These are phyloP conservation scores for Hypselothyrea guttata DNA, from an alignment of 2,888 invertebrate species.

Conservation along the genomic window DNA sequence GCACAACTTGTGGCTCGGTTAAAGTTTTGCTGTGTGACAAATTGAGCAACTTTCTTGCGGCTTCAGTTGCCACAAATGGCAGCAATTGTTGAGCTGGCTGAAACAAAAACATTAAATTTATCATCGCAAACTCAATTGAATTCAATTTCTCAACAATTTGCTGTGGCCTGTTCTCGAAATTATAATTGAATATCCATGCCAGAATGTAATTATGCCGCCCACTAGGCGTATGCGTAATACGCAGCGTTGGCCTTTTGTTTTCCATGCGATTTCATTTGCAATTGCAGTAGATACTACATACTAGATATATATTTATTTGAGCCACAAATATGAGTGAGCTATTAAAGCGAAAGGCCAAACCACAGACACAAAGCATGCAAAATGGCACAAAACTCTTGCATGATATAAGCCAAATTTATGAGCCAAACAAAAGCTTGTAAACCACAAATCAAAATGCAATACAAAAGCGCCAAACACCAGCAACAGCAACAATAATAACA, in stretches of 20 bases:
- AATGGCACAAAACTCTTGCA: constrained; percentile 11
- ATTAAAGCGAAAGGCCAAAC: not conserved
- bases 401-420: constrained; percentile 68
- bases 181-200: constrained; percentile 37
- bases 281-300: constrained; percentile 7
- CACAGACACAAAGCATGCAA: constrained; percentile 6
- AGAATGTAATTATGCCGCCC: constrained; percentile 29
- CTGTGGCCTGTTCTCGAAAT: not conserved
- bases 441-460: constrained; percentile 75
- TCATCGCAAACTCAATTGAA: constrained; percentile 28
- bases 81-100: constrained; percentile 44
- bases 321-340: constrained; percentile 6
- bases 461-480: constrained; percentile 59
- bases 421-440: constrained; percentile 63
- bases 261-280: constrained; percentile 1
- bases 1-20: constrained; percentile 10
- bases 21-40: constrained; percentile 37
- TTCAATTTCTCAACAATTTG: constrained; percentile 39
- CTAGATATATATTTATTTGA: constrained; percentile 31
- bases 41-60: constrained; percentile 37
- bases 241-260: no score
- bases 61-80: constrained; percentile 33
- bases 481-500: constrained; percentile 30
- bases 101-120: constrained; percentile 47
- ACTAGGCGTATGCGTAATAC: constrained; percentile 26